Conservation (phyloP, 2,113 vertebrate species). For the Anarrhichthys ocellatus region DNA sequence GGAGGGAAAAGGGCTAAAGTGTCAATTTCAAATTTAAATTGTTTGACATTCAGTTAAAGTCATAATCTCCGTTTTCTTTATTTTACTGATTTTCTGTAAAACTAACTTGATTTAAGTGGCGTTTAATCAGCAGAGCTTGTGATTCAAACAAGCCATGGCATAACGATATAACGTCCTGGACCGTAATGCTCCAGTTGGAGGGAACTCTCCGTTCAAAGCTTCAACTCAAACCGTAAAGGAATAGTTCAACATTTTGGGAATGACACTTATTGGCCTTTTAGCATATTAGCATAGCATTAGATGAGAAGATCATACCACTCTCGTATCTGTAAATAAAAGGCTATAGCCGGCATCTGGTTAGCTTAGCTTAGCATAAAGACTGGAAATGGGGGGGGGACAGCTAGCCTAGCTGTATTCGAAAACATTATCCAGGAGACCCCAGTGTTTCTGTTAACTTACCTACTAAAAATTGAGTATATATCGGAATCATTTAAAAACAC, state of each 20-base stretch:
- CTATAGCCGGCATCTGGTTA: background rate
- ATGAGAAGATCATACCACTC: background rate
- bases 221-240: background rate
- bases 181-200: background rate
- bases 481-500: background rate
- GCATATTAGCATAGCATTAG: background rate
- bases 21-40: background rate
- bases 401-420: background rate
- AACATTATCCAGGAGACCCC: background rate
- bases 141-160: background rate
- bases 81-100: background rate
- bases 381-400: background rate
- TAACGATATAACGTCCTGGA: background rate
- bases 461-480: background rate
- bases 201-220: background rate
- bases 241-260: background rate
- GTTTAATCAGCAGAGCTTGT: background rate
- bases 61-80: background rate
- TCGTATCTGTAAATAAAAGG: background rate
- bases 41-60: background rate
- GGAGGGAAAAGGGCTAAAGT: background rate
- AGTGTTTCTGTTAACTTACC: background rate
- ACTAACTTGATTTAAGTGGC: background rate
- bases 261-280: background rate
- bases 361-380: background rate